A percentile compares a stretch with the other conserved stretches of the same genome.
phyloP scores from a whole-genome alignment of 35 echinoderm and acorn worm genomes.

The Heliocidaris tuberculata region DNA sequence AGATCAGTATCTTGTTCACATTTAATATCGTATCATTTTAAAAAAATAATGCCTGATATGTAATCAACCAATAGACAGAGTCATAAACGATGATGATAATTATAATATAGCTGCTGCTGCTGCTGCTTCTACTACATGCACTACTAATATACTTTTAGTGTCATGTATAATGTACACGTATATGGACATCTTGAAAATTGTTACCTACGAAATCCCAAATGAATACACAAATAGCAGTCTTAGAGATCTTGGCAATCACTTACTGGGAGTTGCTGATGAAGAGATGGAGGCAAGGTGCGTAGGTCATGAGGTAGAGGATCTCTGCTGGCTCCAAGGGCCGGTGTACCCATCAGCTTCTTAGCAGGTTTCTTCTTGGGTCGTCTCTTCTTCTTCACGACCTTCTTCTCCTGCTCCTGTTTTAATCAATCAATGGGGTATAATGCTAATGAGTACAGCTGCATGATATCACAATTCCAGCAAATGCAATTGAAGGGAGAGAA shows the following conservation, averaged over 20 bases:
- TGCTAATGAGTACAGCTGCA: background rate
- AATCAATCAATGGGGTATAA: background rate
- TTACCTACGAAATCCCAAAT: background rate
- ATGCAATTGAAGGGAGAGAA: background rate
- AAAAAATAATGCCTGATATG: too few species aligned
- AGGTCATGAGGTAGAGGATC: constrained; percentile 56
- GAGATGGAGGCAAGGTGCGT: constrained; percentile 54
- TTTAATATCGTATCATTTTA: too few species aligned
- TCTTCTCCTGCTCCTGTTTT: constrained; percentile 47
- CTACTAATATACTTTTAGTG: too few species aligned
- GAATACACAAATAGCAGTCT: background rate
- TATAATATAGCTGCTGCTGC: too few species aligned
- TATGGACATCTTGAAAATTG: too few species aligned
- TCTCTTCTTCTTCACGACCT: constrained; percentile 60
- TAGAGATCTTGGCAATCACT: constrained; percentile 16
- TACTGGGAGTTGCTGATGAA: constrained; percentile 71
- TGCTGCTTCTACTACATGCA: too few species aligned
- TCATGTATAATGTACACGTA: too few species aligned
- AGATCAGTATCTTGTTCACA: too few species aligned
- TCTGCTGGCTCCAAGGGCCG: constrained; percentile 39
- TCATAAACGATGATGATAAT: too few species aligned
- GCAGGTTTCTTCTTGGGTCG: constrained; percentile 63
- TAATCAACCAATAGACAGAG: too few species aligned
- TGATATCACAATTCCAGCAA: background rate
- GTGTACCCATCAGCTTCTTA: constrained; percentile 59